Percentiles rank a stretch among this genome's conserved stretches.
phyloP scores from a whole-genome alignment of 2,113 vertebrate species.

The Dascyllus trimaculatus region DNA sequence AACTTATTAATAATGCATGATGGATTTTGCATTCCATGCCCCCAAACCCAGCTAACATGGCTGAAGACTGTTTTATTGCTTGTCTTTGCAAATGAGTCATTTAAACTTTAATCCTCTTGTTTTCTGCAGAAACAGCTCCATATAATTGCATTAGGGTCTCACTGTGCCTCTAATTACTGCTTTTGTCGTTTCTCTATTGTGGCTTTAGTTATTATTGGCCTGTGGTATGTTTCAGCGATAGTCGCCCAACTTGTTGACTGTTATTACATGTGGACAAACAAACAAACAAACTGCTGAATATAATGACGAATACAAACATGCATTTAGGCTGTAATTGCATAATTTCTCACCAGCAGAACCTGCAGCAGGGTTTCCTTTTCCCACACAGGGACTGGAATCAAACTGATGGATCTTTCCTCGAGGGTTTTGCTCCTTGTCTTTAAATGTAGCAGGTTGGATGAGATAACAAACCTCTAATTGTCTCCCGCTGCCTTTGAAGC shows the following conservation, averaged over 20 bases:
- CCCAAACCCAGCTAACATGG: constrained; percentile 48
- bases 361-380: neutral
- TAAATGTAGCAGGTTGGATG: constrained; percentile 29
- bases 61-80: constrained; percentile 69
- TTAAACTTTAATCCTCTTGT: constrained; percentile 74
- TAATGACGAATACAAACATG: neutral
- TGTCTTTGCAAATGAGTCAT: constrained; percentile 76
- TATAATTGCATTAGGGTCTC: constrained; percentile 69
- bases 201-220: constrained; percentile 24
- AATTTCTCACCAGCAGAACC: neutral
- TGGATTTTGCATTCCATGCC: constrained; percentile 57
- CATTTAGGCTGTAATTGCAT: neutral
- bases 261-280: neutral
- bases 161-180: constrained; percentile 53
- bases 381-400: neutral
- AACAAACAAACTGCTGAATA: constrained; percentile 8
- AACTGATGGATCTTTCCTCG: constrained; percentile 21
- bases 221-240: constrained; percentile 1
- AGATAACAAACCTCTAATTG: constrained; percentile 9
- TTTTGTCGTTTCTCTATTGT: constrained; percentile 49
- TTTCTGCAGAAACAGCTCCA: constrained; percentile 45
- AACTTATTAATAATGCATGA: constrained; percentile 75
- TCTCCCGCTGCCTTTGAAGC: constrained; percentile 1
- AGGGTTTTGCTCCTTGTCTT: constrained; percentile 22
- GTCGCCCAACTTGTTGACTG: constrained; percentile 13